Evolutionary conservation across 2,797 vertebrate genomes (phyloP), one percentile per base, ranked within the genome.

Genomic region (Coracias cyanogaster): DNA sequence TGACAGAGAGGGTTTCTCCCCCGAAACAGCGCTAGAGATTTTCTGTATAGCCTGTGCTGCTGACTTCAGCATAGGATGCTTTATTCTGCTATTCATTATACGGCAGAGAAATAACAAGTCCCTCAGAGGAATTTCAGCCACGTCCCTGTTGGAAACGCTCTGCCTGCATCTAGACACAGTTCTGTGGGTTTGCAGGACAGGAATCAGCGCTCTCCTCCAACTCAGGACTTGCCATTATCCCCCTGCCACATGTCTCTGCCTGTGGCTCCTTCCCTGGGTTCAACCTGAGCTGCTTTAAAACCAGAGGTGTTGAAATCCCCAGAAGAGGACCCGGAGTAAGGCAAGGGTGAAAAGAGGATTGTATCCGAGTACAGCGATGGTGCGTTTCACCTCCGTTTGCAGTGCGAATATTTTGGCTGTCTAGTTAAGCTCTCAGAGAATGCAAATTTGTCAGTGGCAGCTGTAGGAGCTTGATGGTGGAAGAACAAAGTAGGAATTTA

Each of bases 401-500:
- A 77, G 45, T 25, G 81, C 20, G 91, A 94, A 49, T 92, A 70
- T 86, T 91, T 76, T 85, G 83, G 85, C 86, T 97, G 89, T 94
- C 93, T 96, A 13, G 86, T 95, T 95, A 85, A 93, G 90, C 79
- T 96, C 90, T 91, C 90, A 73, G 62, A 91, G 95, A 87, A 97
- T 96, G 94, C 95, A 96, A 2, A 97, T 97, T 95, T 97, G 81
- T 95, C 94, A 94, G 95, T 18, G 8, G 90, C 97, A 97, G 95
- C 95, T 98, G 92, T 90, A 97, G 94, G 90, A 96, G 93, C 93
- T 94, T 85, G 88, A 74, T 94, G 95, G 94, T 89, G 88, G 93
- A 87, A 95, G 93, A 97, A 97, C 95, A 96, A 97, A 97, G 93
- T 95, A 86, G 90, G 93, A 98, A 97, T 95, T 96, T 84, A 96